phyloP scores from a whole-genome alignment of 1,140 invertebrate genomes.

The Drosophila subpulchrella region DNA sequence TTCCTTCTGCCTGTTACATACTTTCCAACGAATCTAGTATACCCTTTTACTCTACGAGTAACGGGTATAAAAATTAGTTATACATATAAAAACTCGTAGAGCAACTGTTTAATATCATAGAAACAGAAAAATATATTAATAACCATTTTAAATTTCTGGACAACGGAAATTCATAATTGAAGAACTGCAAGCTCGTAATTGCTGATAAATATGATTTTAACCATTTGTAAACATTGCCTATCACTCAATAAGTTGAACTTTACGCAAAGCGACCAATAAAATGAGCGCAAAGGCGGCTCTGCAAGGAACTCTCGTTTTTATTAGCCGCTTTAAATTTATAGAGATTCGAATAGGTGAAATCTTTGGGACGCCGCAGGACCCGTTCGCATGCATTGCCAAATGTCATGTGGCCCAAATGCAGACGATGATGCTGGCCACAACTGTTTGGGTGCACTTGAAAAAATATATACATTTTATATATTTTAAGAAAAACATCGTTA shows the following conservation, averaged over 20 bases:
- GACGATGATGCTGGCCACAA: conserved; percentile 7
- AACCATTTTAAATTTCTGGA: too few species aligned
- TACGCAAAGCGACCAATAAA: conserved; percentile 13
- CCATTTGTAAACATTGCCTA: background rate
- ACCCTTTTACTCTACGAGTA: too few species aligned
- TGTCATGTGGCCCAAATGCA: conserved; percentile 42
- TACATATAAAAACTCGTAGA: too few species aligned
- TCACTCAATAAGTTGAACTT: background rate
- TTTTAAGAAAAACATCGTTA: too few species aligned
- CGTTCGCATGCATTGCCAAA: conserved; percentile 43
- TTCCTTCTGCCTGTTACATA: too few species aligned
- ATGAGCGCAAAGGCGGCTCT: conserved; percentile 7
- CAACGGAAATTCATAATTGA: background rate
- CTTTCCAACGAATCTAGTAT: too few species aligned
- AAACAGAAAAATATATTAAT: too few species aligned
- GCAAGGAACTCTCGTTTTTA: conserved; percentile 30
- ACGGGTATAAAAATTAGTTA: too few species aligned
- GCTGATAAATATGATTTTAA: background rate
- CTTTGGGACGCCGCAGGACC: conserved; percentile 36
- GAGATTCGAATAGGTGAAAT: conserved; percentile 40
- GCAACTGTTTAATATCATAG: too few species aligned
- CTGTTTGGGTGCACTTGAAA: conserved; percentile 7
- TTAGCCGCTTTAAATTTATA: conserved; percentile 36
- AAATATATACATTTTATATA: background rate
- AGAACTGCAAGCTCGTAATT: background rate